These are phyloP conservation scores for Andrena cerasifolii DNA, from an alignment of 1,140 invertebrate species.

Conservation along the genomic window DNA sequence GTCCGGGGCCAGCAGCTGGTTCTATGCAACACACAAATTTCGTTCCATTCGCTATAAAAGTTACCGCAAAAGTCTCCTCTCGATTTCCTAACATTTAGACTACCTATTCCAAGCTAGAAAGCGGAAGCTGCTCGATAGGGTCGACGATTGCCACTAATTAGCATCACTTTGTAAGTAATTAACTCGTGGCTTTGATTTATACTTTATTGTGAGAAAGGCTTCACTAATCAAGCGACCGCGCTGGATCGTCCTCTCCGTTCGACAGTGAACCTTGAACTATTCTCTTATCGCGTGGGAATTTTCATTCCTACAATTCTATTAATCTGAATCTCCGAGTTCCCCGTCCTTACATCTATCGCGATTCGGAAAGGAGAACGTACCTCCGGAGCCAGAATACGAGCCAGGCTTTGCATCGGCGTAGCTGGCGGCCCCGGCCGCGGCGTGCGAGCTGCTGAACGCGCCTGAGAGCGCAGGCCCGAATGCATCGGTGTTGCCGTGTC, in stretches of 20 bases:
- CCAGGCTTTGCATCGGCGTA: background rate
- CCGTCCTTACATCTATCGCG: conserved; percentile 26
- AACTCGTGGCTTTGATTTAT: conserved; percentile 52
- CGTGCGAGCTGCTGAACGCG: conserved; percentile 25
- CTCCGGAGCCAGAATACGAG: background rate
- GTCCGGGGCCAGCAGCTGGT: background rate
- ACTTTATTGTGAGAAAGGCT: conserved; percentile 44
- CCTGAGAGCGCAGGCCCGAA: conserved; percentile 7
- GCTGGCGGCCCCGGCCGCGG: too few relatives aligned
- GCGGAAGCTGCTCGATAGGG: conserved; percentile 27
- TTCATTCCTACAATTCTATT: conserved; percentile 1
- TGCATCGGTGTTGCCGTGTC: background rate
- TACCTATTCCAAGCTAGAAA: too few relatives aligned
- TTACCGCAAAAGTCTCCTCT: too few relatives aligned
- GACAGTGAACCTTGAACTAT: conserved; percentile 8
- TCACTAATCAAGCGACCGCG: conserved; percentile 38
- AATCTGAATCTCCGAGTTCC: background rate
- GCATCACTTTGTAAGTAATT: conserved; percentile 48
- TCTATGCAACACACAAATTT: background rate
- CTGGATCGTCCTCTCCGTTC: conserved; percentile 9
- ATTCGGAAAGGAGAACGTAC: conserved; percentile 16
- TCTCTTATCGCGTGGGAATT: conserved; percentile 8
- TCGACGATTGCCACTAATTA: conserved; percentile 53
- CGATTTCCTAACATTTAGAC: too few relatives aligned
- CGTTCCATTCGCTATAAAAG: background rate